Evolutionary conservation across 2,113 vertebrate species (phyloP), one percentile per base, ranked within the genome.

Genomic region (Callithrix jacchus): DNA sequence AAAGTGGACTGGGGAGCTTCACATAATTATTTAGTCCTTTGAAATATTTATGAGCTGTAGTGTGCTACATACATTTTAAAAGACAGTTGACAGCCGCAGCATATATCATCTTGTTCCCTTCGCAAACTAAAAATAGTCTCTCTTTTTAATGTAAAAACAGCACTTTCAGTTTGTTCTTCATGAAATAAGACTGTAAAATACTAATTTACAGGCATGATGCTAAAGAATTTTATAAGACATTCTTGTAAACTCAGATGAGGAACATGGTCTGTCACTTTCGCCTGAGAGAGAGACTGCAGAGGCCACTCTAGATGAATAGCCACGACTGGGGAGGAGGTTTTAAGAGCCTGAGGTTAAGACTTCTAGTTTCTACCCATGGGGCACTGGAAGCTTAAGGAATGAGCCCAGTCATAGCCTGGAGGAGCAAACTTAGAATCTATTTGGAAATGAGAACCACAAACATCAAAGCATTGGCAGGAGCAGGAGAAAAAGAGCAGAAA

Each of bases 21-120:
- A 97, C 97, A 98, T 98, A 98, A 99, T 98, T 98, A 98, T 98
- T 99, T 98, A 98, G 98, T 97, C 79, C 96, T 98, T 94, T 98
- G 98, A 98, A 98, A 99, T 99, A 99, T 99, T 97, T 98, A 99
- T 99, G 98, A 98, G 96, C 66, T 98, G 95, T 97, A 98, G 98
- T 97, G 97, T 97, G 97, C 92, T 97, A 97, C 98, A 98, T 98
- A 97, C 98, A 98, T 98, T 98, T 98, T 98, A 98, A 98, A 97
- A 98, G 97, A 97, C 95, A 97, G 96, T 98, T 98, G 98, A 98
- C 98, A 98, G 98, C 97, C 95, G 87, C 96, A 97, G 97, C 97
- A 97, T 98, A 97, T 93, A 98, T 98, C 97, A 98, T 98, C 98
- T 94, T 95, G 95, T 98, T 98, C 97, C 92, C 94, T 91, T 93